Conservation (phyloP, 2,113 vertebrate species). For the Harpagus bidentatus region DNA sequence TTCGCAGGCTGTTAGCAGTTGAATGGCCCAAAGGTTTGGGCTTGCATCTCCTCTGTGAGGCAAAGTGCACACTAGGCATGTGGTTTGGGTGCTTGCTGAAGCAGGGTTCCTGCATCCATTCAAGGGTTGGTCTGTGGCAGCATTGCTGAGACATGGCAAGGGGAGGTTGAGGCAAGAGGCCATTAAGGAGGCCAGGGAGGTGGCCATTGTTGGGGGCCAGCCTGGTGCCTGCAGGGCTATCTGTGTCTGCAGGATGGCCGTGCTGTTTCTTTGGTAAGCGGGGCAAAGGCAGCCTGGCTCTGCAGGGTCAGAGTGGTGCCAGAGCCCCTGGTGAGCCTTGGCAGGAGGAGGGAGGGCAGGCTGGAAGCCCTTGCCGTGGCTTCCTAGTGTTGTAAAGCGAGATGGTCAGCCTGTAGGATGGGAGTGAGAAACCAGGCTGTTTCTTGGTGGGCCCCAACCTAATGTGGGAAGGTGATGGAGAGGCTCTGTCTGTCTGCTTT, state of each 20-base stretch:
- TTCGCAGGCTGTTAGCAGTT: background rate
- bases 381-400: accelerated
- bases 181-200: background rate
- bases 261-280: background rate
- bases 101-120: background rate
- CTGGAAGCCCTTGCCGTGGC: background rate
- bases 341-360: background rate
- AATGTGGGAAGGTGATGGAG: background rate
- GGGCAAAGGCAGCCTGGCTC: background rate
- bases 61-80: background rate
- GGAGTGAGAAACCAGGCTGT: background rate
- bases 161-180: background rate
- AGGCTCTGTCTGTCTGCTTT: background rate
- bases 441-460: accelerated
- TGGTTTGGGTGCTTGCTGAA: background rate
- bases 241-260: background rate
- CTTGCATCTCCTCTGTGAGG: background rate
- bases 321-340: background rate
- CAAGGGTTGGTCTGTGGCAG: background rate
- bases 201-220: background rate
- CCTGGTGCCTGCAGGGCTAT: accelerated
- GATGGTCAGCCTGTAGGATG: background rate
- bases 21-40: background rate
- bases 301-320: accelerated
- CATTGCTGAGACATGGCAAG: background rate